phyloP scores from a whole-genome alignment of 1,140 invertebrate genomes.

The Manduca sexta region DNA sequence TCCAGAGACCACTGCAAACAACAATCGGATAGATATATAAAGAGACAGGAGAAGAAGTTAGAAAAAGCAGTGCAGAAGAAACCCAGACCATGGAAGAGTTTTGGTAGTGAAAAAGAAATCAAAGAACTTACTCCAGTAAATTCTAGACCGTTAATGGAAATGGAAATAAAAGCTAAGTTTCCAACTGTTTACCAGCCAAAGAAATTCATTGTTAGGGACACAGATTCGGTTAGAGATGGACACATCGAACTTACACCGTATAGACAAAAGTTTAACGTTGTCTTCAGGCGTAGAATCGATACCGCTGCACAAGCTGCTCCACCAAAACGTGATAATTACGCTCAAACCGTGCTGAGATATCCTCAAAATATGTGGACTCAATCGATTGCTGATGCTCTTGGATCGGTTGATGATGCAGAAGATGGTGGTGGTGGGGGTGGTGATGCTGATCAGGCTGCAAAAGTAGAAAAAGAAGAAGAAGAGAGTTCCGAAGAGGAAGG shows the following conservation, averaged over 20 bases:
- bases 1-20: slow-evolving; percentile 74
- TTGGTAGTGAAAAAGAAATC: slow-evolving; percentile 79
- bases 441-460: slow-evolving; percentile 19
- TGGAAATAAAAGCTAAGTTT: slow-evolving; percentile 78
- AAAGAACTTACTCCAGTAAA: slow-evolving; percentile 70
- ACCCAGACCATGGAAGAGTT: slow-evolving; percentile 74
- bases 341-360: slow-evolving; percentile 79
- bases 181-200: slow-evolving; percentile 70
- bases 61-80: slow-evolving; percentile 77
- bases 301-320: slow-evolving; percentile 70
- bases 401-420: slow-evolving; percentile 36
- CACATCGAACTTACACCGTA: slow-evolving; percentile 77
- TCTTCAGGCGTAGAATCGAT: slow-evolving; percentile 74
- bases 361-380: slow-evolving; percentile 80
- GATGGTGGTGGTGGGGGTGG: slow-evolving; percentile 46
- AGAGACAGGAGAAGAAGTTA: slow-evolving; percentile 74
- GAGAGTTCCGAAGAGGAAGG: slow-evolving; percentile 45
- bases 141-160: slow-evolving; percentile 74
- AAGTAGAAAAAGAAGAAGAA: slow-evolving; percentile 14
- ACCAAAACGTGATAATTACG: slow-evolving; percentile 53
- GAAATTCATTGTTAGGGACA: slow-evolving; percentile 66
- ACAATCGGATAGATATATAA: slow-evolving; percentile 68
- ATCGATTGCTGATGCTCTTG: slow-evolving; percentile 68
- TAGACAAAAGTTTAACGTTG: slow-evolving; percentile 74
- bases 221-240: slow-evolving; percentile 76